These are phyloP conservation scores for Ciconia stormi DNA, from an alignment of 2,113 vertebrate genomes.

Conservation along the genomic window DNA sequence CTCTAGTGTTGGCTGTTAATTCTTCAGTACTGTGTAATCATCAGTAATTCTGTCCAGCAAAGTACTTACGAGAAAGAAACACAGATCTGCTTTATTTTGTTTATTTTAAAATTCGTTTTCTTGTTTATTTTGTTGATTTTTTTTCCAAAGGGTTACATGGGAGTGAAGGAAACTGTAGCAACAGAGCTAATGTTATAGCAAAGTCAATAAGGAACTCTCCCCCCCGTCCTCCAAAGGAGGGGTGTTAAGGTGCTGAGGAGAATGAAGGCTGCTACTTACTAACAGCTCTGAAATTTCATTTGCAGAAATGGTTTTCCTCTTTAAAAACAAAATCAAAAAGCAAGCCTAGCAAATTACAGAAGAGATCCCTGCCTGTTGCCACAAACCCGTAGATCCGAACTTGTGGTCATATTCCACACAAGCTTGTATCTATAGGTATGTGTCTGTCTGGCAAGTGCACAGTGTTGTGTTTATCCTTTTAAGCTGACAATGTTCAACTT, in stretches of 20 bases:
- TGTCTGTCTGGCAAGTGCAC: conserved; percentile 85
- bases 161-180: neutral
- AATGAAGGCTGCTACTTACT: neutral
- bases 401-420: conserved; percentile 93
- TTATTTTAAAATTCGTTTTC: neutral
- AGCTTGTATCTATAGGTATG: conserved; percentile 99
- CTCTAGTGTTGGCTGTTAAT: neutral
- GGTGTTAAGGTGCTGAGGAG: neutral
- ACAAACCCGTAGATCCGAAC: conserved; percentile 99
- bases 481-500: neutral
- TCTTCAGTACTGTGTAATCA: neutral
- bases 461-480: neutral
- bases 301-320: conserved; percentile 43
- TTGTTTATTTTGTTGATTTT: neutral
- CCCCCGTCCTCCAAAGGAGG: neutral
- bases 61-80: neutral
- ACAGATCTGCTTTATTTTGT: neutral
- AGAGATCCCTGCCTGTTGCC: conserved; percentile 84
- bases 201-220: neutral
- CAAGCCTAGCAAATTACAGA: conserved; percentile 37
- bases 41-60: neutral
- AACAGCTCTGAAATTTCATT: conserved; percentile 35
- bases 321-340: neutral
- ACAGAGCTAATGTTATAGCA: neutral
- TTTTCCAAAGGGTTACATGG: neutral